Conservation (phyloP, 2,113 vertebrate species). For the Nicator chloris region DNA sequence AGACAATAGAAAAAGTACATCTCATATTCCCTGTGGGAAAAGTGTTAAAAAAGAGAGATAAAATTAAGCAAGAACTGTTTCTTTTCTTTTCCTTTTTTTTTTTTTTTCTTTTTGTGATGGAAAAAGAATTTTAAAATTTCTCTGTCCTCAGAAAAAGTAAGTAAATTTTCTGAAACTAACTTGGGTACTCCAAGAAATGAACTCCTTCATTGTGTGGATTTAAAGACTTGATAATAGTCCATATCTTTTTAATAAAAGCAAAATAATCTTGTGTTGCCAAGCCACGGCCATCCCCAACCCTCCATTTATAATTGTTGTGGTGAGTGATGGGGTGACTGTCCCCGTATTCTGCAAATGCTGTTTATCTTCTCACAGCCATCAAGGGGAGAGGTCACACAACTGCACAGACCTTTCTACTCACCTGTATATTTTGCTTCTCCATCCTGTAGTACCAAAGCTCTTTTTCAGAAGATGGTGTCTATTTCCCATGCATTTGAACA, state of each 20-base stretch:
- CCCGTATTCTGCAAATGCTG: neutral
- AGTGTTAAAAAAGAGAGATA: neutral
- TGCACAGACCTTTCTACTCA: neutral
- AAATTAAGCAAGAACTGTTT: neutral
- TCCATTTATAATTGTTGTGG: neutral
- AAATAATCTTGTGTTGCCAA: neutral
- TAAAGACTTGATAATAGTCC: neutral
- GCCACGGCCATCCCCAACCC: neutral
- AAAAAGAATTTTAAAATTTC: neutral
- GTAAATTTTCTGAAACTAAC: neutral
- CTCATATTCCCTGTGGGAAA: neutral
- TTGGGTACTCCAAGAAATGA: neutral
- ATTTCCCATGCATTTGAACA: neutral
- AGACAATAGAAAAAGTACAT: neutral
- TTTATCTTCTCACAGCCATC: neutral
- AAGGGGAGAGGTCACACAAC: neutral
- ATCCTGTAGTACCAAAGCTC: neutral
- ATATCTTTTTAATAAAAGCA: neutral
- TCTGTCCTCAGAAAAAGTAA: neutral
- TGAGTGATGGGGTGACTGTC: neutral
- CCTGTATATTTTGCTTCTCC: neutral
- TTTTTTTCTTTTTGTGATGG: neutral
- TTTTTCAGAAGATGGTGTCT: neutral
- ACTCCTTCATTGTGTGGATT: neutral
- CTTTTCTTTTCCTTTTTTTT: neutral